Percentiles rank a stretch among this genome's conserved stretches.
phyloP scores from a whole-genome alignment of 2,797 vertebrate genomes.

The Ctenosaura bakeri region DNA sequence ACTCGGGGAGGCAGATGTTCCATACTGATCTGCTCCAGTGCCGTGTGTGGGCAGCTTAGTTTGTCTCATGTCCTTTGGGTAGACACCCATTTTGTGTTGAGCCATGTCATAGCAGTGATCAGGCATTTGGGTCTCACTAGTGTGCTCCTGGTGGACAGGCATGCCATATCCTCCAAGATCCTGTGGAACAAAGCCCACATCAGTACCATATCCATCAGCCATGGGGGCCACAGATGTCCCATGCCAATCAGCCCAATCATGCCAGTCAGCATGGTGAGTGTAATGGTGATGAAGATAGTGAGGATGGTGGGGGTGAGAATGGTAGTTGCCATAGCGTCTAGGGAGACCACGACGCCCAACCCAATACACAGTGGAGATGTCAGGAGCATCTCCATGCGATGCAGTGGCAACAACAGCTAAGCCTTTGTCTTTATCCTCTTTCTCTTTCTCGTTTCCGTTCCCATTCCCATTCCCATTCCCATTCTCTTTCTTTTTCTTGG shows the following conservation, averaged over 20 bases:
- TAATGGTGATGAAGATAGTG: not conserved
- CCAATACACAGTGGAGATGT: not conserved
- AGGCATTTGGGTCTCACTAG: not conserved
- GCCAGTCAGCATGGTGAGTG: not conserved
- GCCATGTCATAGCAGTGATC: not conserved
- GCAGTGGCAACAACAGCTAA: not conserved
- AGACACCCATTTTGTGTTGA: not conserved
- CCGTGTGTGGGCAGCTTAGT: not conserved
- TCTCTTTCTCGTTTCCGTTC: not conserved
- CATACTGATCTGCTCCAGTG: not conserved
- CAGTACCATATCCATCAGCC: not conserved
- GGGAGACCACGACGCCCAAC: conserved; percentile 5
- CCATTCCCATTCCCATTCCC: too few relatives aligned
- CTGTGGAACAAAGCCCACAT: not conserved
- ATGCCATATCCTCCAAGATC: not conserved
- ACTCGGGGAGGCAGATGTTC: not conserved
- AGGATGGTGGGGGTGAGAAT: not conserved
- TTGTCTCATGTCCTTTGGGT: not conserved
- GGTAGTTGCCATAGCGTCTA: fast-evolving
- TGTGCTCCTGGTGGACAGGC: not conserved
- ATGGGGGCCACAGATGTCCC: not conserved
- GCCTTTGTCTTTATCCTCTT: not conserved
- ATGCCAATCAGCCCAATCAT: not conserved
- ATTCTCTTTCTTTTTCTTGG: conserved; percentile 6
- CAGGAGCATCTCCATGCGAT: not conserved